Evolutionary conservation across 2,797 vertebrate genomes (phyloP), one percentile per base, ranked within the genome.

Genomic region (Brotula barbata): DNA sequence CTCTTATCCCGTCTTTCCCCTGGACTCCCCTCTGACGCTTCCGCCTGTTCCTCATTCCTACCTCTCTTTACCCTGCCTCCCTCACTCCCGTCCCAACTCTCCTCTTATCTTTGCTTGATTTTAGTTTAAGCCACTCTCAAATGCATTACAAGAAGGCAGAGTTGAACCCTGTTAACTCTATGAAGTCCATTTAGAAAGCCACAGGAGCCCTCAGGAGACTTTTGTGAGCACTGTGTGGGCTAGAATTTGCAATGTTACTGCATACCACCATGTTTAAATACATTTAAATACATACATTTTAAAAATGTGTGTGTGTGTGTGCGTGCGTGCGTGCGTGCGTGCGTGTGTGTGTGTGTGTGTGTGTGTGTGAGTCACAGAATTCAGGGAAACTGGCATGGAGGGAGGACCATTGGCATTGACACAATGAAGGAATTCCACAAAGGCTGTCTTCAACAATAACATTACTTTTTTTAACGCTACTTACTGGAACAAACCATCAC

Each of bases 361-460:
- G 51, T 64, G 43, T 68, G 64, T 66, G 57, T 91, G 88, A 92
- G 60, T 91, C 89, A 90, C 37, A 71, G 71, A 67, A 83, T 90
- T 89, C 85, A 88, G 81, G 85, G 88, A 91, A 90, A 83, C 65
- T 39, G 58, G 49, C 78, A 66, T 46, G 49, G 53, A 83, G 74
- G 78, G 81, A 85, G 68, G 67, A 78, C 72, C 72, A 71, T 61
- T 73, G 71, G 65, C 79, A 77, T 78, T 89, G 80, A 87, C 77
- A 87, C 77, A 88, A 23, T 68, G 58, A 43, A 85, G 82, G 84
- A 89, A 90, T 91, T 90, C 88, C 85, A 87, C 61, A 58, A 55
- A 68, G 62, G 49, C 39, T 6, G 46, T 77, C 67, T 77, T 59
- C 66, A 48, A 55, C 51, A 58, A 49, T 52, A 71, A n/a, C 21